Conservation (phyloP, 1,140 invertebrate genomes). For the Cryptotermes secundus region DNA sequence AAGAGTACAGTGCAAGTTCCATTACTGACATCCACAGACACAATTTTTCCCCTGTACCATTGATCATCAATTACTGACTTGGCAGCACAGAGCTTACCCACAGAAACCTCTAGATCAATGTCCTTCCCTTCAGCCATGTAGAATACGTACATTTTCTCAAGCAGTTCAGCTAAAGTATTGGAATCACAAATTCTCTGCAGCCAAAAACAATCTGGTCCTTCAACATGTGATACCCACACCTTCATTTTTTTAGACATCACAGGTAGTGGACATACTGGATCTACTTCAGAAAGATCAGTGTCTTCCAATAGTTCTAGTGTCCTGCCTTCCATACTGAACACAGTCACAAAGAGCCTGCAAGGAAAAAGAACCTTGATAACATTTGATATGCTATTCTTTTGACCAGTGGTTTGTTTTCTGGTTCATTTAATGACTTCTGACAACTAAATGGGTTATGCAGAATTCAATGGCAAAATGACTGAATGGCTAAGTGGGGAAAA, state of each 20-base stretch:
- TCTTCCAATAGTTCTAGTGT: conserved; percentile 55
- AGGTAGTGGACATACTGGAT: conserved; percentile 55
- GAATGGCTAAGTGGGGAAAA: too few relatives aligned
- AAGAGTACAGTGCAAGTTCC: conserved; percentile 44
- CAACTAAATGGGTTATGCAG: too few relatives aligned
- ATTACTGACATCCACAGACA: conserved; percentile 31
- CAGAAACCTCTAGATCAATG: conserved; percentile 30
- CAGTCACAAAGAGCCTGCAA: conserved; percentile 58
- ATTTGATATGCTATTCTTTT: background rate
- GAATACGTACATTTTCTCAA: conserved; percentile 55
- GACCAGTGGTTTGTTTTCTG: too few relatives aligned
- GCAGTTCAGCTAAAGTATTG: conserved; percentile 48
- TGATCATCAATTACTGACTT: conserved; percentile 57
- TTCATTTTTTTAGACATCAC: conserved; percentile 54
- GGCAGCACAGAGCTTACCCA: conserved; percentile 56
- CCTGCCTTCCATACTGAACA: conserved; percentile 57
- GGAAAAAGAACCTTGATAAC: conserved; percentile 36
- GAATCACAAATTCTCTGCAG: conserved; percentile 55
- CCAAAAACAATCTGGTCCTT: conserved; percentile 57
- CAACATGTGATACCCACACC: conserved; percentile 52
- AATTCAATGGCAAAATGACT: too few relatives aligned
- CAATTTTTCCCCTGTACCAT: conserved; percentile 51
- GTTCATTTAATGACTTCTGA: too few relatives aligned
- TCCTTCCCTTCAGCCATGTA: conserved; percentile 52
- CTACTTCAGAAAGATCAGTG: conserved; percentile 42